Conservation (phyloP, 2,797 vertebrate species). For the Syndactyla subalaris region DNA sequence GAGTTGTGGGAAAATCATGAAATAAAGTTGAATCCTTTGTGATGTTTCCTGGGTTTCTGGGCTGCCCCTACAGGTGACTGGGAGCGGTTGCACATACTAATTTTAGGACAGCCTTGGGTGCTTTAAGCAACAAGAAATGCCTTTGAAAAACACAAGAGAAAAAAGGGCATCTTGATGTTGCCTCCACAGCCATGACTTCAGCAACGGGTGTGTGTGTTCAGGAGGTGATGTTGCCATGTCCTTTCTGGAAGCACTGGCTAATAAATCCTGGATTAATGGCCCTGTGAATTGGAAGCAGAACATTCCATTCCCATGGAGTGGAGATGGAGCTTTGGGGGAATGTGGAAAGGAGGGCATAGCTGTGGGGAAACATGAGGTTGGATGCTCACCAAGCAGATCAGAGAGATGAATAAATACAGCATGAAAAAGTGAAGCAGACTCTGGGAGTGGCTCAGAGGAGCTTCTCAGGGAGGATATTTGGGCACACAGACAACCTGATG, state of each 20-base stretch:
- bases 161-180: neutral
- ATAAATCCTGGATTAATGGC: neutral
- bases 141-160: neutral
- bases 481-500: neutral
- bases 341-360: neutral
- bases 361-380: neutral
- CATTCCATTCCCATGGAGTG: neutral
- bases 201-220: neutral
- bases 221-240: neutral
- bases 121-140: neutral
- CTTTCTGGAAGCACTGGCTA: neutral
- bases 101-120: neutral
- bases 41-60: neutral
- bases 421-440: neutral
- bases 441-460: neutral
- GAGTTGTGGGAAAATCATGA: neutral
- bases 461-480: neutral
- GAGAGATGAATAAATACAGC: neutral
- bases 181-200: neutral
- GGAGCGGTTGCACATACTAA: neutral
- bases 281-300: neutral
- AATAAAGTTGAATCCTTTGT: neutral
- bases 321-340: neutral
- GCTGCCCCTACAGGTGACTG: neutral
- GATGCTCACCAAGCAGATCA: neutral